Evolutionary conservation across 2,888 invertebrate genomes (phyloP).

Genomic region (Caenorhabditis macrosperma): DNA sequence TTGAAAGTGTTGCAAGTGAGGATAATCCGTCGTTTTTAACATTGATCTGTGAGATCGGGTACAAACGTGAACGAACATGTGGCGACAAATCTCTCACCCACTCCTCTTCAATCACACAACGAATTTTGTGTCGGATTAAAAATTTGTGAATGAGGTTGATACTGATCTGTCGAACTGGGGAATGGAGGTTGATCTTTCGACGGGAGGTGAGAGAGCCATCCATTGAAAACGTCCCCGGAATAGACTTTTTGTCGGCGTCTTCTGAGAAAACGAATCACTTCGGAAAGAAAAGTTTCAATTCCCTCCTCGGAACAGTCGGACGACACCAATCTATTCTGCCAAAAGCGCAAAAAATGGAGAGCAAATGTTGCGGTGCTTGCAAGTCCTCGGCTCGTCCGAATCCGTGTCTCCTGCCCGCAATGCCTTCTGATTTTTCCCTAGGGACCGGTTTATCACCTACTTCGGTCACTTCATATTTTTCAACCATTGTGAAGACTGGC

Average conservation of each 20-base stretch:
- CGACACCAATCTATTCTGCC: slow-evolving; percentile 43
- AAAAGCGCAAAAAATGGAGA: slow-evolving; percentile 13
- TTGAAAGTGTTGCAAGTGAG: slow-evolving; percentile 28
- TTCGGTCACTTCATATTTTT: slow-evolving; percentile 62
- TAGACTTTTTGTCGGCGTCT: slow-evolving; percentile 2
- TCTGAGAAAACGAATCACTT: slow-evolving; percentile 37
- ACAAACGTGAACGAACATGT: slow-evolving; percentile 24
- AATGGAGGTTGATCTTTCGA: slow-evolving; percentile 20
- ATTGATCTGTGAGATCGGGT: slow-evolving; percentile 45
- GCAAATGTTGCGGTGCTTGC: slow-evolving; percentile 46
- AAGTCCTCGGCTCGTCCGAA: slow-evolving; percentile 28
- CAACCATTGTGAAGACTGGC: slow-evolving; percentile 12
- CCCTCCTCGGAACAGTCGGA: slow-evolving; percentile 47
- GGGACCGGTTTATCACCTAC: slow-evolving; percentile 60
- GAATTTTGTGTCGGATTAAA: slow-evolving; percentile 27
- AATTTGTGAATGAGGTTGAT: slow-evolving; percentile 21
- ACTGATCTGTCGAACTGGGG: slow-evolving; percentile 19
- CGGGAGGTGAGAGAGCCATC: neutral
- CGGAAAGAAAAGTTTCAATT: slow-evolving; percentile 36
- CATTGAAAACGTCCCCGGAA: neutral
- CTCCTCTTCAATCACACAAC: slow-evolving; percentile 23
- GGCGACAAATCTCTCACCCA: slow-evolving; percentile 31
- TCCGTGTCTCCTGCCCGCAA: slow-evolving; percentile 21
- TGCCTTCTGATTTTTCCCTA: slow-evolving; percentile 48
- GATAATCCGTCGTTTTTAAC: slow-evolving; percentile 23